Evolutionary conservation across 2,113 vertebrate genomes (phyloP).

Genomic region (Pollimyrus isidori): DNA sequence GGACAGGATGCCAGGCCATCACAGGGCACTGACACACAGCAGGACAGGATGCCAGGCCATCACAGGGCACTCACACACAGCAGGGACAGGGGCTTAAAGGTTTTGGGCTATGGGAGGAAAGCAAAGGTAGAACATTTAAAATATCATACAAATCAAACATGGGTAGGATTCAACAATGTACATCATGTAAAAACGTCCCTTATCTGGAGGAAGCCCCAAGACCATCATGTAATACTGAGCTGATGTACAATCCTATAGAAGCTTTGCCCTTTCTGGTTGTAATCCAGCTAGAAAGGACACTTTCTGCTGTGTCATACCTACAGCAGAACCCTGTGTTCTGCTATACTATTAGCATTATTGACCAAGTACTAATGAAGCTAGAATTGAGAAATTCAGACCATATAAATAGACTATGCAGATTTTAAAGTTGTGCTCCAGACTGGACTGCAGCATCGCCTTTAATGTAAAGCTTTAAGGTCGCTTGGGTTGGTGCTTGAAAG

Average conservation of each 20-base stretch:
- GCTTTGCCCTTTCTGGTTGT: not conserved
- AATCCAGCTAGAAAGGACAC: not conserved
- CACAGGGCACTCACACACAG: not conserved
- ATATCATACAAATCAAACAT: not conserved
- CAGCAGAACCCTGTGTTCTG: not conserved
- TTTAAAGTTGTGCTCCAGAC: not conserved
- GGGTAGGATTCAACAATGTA: not conserved
- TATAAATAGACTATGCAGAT: not conserved
- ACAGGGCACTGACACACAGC: not conserved
- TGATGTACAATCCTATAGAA: not conserved
- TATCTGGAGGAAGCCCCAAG: not conserved
- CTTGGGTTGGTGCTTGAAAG: not conserved
- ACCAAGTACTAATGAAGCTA: slow-evolving; percentile 1
- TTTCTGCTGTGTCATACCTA: not conserved
- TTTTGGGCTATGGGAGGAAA: not conserved
- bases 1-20: not conserved
- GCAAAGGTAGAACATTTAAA: not conserved
- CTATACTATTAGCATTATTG: not conserved
- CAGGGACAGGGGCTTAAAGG: not conserved
- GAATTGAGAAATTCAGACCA: not conserved
- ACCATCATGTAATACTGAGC: not conserved
- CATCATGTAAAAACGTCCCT: not conserved
- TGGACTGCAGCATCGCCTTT: not conserved
- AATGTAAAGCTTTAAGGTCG: not conserved
- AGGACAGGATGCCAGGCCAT: not conserved